Percentiles rank a stretch among this genome's conserved stretches.
Conservation (phyloP, 2,113 vertebrate species). For the Nipponia nippon region DNA sequence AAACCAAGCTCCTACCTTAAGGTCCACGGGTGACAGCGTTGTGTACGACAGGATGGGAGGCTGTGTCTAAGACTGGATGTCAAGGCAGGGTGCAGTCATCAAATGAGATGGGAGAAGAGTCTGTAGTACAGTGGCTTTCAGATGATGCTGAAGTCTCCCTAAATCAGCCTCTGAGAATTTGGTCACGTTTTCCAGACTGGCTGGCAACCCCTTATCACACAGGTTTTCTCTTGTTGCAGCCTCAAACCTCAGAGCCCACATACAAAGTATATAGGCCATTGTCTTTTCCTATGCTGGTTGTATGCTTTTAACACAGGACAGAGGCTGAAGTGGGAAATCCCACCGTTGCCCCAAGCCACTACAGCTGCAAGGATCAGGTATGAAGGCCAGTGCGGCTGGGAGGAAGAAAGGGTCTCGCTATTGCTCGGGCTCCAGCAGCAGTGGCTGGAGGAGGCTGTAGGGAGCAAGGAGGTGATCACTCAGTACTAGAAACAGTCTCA, state of each 20-base stretch:
- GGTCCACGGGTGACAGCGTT: background rate
- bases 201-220: background rate
- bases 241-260: background rate
- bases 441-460: background rate
- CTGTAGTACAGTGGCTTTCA: background rate
- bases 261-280: rapidly evolving
- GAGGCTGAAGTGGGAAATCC: background rate
- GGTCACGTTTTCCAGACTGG: background rate
- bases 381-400: rapidly evolving
- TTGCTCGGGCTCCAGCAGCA: background rate
- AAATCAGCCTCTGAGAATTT: background rate
- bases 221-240: background rate
- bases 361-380: background rate
- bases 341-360: rapidly evolving
- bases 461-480: background rate
- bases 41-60: rapidly evolving
- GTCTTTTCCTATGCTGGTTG: background rate
- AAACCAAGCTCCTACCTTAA: background rate
- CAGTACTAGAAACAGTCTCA: no score
- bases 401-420: background rate
- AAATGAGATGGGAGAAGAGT: background rate
- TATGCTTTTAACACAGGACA: background rate
- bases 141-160: background rate
- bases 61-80: background rate
- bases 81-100: background rate